These are phyloP conservation scores for Cephalotes varians DNA, from an alignment of 2,888 invertebrate genomes.

Conservation along the genomic window DNA sequence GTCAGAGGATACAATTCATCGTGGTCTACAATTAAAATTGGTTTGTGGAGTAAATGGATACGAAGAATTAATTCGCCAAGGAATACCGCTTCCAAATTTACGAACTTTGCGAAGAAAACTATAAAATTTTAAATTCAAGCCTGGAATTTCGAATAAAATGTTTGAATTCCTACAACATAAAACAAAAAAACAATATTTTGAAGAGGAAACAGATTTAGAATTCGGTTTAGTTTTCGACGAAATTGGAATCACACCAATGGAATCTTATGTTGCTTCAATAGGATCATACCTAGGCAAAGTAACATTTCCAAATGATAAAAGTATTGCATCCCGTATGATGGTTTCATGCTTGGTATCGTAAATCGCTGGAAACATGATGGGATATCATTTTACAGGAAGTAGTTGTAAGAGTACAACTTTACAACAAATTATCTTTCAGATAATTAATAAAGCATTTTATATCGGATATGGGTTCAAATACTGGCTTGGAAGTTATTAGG, in stretches of 20 bases:
- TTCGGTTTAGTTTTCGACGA: constrained; percentile 53
- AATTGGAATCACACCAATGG: constrained; percentile 47
- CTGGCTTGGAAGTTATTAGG: not conserved
- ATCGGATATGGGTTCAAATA: not conserved
- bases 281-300: not conserved
- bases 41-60: constrained; percentile 61
- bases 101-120: too few species aligned
- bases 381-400: constrained; percentile 58
- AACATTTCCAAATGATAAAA: too few species aligned
- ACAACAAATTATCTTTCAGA: constrained; percentile 8
- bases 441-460: not conserved
- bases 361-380: constrained; percentile 63
- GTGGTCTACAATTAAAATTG: constrained; percentile 40
- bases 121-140: constrained; percentile 23
- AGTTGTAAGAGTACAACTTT: constrained; percentile 6
- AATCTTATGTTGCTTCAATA: constrained; percentile 41
- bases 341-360: constrained; percentile 61
- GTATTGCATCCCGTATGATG: too few species aligned
- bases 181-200: constrained; percentile 45
- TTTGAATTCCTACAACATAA: constrained; percentile 55
- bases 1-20: constrained; percentile 2
- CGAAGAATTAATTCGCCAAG: constrained; percentile 60
- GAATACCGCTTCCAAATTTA: constrained; percentile 64
- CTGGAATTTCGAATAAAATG: constrained; percentile 35
- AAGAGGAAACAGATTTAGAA: constrained; percentile 52